These are phyloP conservation scores for Octodonta nipae DNA, from an alignment of 2,888 invertebrate genomes.

Conservation along the genomic window DNA sequence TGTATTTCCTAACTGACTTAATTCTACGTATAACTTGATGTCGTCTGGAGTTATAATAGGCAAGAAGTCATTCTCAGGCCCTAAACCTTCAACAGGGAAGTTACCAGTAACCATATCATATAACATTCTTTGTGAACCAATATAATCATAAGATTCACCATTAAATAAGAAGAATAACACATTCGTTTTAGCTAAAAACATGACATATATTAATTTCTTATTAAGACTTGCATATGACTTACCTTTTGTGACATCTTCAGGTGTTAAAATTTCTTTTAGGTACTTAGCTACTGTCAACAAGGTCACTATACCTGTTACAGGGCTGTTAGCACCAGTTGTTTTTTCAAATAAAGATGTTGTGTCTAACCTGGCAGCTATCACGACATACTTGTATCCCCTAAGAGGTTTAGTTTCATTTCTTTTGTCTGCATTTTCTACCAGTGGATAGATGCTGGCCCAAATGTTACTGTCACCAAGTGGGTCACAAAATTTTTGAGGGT, in stretches of 20 bases:
- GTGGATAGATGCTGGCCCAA: constrained; percentile 49
- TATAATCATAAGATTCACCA: constrained; percentile 92
- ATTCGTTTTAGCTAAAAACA: constrained; percentile 45
- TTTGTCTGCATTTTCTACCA: constrained; percentile 25
- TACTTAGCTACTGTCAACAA: constrained; percentile 60
- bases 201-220: not conserved
- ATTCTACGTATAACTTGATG: constrained; percentile 50
- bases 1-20: constrained; percentile 44
- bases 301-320: constrained; percentile 65
- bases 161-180: constrained; percentile 74
- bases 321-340: constrained; percentile 64
- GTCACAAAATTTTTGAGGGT: constrained; percentile 57
- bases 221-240: not conserved
- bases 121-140: constrained; percentile 84
- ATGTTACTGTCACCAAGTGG: constrained; percentile 65
- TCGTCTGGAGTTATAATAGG: constrained; percentile 36
- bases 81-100: constrained; percentile 43
- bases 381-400: constrained; percentile 46
- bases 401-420: constrained; percentile 17
- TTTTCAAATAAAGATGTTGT: constrained; percentile 75
- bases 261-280: constrained; percentile 46
- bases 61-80: constrained; percentile 25
- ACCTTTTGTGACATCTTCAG: constrained; percentile 21
- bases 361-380: constrained; percentile 76
- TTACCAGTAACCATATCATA: constrained; percentile 61